Percentiles rank a stretch among this genome's conserved stretches.
phyloP scores from a whole-genome alignment of 2,888 invertebrate species.

The Tiliacea citrago region DNA sequence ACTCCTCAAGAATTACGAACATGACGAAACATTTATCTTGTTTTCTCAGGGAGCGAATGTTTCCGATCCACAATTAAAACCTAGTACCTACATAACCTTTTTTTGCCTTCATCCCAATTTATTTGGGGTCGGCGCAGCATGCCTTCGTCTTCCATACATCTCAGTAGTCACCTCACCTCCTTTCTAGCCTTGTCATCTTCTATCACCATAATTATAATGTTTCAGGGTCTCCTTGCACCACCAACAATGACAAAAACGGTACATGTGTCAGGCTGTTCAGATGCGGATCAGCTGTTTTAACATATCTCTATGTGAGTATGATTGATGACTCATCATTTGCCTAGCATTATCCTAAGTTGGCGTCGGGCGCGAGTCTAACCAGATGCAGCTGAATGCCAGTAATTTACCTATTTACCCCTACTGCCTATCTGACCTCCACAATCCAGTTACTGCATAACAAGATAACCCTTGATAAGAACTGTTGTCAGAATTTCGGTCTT shows the following conservation, averaged over 20 bases:
- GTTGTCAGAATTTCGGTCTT: neutral
- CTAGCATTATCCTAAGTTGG: neutral
- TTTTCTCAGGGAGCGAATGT: neutral
- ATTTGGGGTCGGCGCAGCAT: neutral
- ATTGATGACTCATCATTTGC: neutral
- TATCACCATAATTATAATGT: neutral
- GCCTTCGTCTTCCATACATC: neutral
- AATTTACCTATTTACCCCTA: neutral
- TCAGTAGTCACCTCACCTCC: neutral
- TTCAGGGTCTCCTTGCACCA: slow-evolving; percentile 29
- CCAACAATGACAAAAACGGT: slow-evolving; percentile 3
- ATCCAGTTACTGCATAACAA: neutral
- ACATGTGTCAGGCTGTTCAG: slow-evolving; percentile 30
- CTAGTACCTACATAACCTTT: no score
- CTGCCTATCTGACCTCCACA: neutral
- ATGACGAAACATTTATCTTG: neutral
- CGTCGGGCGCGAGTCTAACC: neutral
- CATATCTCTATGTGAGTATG: slow-evolving; percentile 37
- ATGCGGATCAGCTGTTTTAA: slow-evolving; percentile 29
- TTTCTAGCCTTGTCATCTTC: neutral
- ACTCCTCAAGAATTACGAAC: neutral
- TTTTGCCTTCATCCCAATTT: neutral
- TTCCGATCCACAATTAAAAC: neutral
- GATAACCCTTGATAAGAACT: neutral
- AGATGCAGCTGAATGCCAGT: no score